Evolutionary conservation across 2,797 vertebrate genomes (phyloP).

Genomic region (Nyctibius grandis): DNA sequence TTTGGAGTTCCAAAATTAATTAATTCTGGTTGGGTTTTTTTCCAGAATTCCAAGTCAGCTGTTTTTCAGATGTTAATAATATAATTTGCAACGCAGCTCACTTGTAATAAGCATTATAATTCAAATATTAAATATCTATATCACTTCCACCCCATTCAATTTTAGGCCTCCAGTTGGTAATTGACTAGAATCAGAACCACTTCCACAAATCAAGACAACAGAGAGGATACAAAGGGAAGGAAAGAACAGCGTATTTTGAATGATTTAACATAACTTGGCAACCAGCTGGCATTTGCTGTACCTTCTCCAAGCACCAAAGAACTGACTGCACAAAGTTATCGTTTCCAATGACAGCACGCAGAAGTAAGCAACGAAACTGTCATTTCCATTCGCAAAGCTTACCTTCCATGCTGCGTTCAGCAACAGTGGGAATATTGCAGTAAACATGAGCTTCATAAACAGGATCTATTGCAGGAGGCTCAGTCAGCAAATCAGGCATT

Average conservation of each 20-base stretch:
- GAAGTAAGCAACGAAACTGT: background rate
- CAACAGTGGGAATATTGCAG: slow-evolving; percentile 88
- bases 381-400: background rate
- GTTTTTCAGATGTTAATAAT: background rate
- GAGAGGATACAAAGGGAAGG: background rate
- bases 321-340: background rate
- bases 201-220: background rate
- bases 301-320: background rate
- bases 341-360: rapidly evolving
- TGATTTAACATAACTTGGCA: background rate
- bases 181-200: background rate
- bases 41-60: background rate
- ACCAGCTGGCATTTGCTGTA: background rate
- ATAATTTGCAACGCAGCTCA: background rate
- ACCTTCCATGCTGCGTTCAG: slow-evolving; percentile 94
- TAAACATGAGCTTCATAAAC: slow-evolving; percentile 87
- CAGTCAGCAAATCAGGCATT: slow-evolving; percentile 82
- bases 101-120: background rate
- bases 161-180: background rate
- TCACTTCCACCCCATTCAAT: background rate
- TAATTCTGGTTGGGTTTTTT: background rate
- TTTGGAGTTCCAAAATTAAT: background rate
- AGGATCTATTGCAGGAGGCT: slow-evolving; percentile 80
- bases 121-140: background rate
- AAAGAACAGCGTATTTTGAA: background rate